A percentile compares a stretch with the other conserved stretches of the same genome.
Evolutionary conservation across 2,113 vertebrate genomes (phyloP).

Genomic region (Lutjanus erythropterus): DNA sequence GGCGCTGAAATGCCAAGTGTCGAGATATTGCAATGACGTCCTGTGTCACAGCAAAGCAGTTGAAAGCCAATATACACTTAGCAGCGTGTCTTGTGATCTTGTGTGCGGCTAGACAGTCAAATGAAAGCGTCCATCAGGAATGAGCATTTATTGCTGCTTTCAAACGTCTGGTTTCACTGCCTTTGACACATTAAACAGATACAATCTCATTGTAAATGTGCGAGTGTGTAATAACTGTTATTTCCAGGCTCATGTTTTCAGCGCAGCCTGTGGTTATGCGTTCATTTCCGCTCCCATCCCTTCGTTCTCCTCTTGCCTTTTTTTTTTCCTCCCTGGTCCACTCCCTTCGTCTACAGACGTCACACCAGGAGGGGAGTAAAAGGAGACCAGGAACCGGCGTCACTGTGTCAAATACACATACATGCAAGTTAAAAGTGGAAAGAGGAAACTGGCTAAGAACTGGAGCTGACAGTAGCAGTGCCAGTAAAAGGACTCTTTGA

Average conservation of each 20-base stretch:
- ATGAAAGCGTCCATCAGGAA: slow-evolving; percentile 9
- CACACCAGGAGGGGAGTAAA: neutral
- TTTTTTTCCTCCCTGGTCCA: neutral
- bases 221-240: slow-evolving; percentile 18
- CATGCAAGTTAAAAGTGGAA: slow-evolving; percentile 17
- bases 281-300: slow-evolving; percentile 47
- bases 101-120: slow-evolving; percentile 10
- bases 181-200: slow-evolving; percentile 45
- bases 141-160: slow-evolving; percentile 20
- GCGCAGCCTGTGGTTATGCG: slow-evolving; percentile 17
- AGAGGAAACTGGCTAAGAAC: neutral
- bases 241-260: slow-evolving; percentile 36
- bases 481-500: slow-evolving; percentile 36
- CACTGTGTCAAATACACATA: slow-evolving; percentile 1
- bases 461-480: neutral
- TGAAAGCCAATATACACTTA: neutral
- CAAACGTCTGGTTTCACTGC: slow-evolving; percentile 19
- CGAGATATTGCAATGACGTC: slow-evolving; percentile 31
- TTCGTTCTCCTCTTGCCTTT: neutral
- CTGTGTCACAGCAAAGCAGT: neutral
- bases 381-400: neutral
- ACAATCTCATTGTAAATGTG: neutral
- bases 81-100: neutral
- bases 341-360: slow-evolving; percentile 12
- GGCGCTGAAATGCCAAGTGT: slow-evolving; percentile 13